These are phyloP conservation scores for Acromyrmex heyeri DNA, from an alignment of 1,140 invertebrate species.

Conservation along the genomic window DNA sequence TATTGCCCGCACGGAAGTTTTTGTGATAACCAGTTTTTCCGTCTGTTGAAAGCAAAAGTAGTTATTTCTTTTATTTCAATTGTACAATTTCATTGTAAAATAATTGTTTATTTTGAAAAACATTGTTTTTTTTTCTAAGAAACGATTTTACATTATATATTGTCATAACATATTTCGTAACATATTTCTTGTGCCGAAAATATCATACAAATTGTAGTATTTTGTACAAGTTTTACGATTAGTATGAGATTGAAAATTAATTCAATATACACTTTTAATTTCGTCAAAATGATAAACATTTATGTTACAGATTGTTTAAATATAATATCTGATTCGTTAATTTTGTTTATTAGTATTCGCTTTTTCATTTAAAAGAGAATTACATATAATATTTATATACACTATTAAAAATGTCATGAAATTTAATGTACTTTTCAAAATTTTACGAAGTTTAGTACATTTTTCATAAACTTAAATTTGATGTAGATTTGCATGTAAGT, in stretches of 20 bases:
- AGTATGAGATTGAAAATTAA: background rate
- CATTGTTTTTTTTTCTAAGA: background rate
- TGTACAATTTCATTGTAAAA: background rate
- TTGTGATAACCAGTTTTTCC: slow-evolving; percentile 4
- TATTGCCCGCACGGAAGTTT: slow-evolving; percentile 13
- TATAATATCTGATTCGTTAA: background rate
- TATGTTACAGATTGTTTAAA: background rate
- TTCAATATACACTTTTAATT: background rate
- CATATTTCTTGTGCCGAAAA: background rate
- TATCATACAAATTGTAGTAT: background rate
- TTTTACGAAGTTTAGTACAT: no score
- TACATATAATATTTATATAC: background rate
- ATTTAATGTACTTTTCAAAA: no score
- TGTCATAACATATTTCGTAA: background rate
- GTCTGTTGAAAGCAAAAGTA: background rate
- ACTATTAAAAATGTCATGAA: no score
- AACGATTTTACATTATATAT: background rate
- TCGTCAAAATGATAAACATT: background rate
- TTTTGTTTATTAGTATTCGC: background rate
- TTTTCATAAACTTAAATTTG: no score
- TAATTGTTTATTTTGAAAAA: no score
- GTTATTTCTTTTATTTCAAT: background rate
- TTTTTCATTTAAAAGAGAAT: background rate
- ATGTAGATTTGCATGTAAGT: no score
- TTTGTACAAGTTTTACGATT: background rate